These are phyloP conservation scores for Anomalospiza imberbis DNA, from an alignment of 2,797 vertebrate genomes.

Conservation along the genomic window DNA sequence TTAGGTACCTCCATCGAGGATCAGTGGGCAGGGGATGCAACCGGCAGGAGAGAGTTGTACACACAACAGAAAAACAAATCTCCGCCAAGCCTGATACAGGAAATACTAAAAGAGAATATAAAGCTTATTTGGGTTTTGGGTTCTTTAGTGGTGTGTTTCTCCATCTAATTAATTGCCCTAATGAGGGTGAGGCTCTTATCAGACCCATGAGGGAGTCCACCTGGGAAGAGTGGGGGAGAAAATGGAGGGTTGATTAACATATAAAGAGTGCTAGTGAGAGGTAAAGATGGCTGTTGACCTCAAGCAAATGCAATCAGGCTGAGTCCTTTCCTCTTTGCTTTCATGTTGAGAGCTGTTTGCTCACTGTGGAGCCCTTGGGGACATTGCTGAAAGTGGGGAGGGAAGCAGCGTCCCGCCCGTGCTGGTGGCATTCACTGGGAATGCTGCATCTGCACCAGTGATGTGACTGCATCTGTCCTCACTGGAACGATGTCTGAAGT, in stretches of 20 bases:
- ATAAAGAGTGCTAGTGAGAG: neutral
- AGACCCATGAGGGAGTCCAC: neutral
- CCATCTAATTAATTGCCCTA: constrained; percentile 1
- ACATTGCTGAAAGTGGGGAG: neutral
- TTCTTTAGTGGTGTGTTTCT: neutral
- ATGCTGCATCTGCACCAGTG: rapidly evolving
- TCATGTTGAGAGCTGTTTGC: neutral
- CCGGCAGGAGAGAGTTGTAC: neutral
- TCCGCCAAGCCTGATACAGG: neutral
- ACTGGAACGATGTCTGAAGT: neutral
- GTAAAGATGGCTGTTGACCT: constrained; percentile 10
- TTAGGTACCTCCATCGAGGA: neutral
- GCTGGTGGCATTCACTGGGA: neutral
- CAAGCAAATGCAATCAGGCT: constrained; percentile 18
- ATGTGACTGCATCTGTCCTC: neutral
- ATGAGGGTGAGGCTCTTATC: neutral
- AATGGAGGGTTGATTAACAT: neutral
- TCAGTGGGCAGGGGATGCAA: neutral
- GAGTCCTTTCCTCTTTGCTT: constrained; percentile 3
- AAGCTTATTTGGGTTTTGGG: neutral
- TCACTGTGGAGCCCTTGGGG: neutral
- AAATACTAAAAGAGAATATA: neutral
- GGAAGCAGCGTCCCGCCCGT: neutral
- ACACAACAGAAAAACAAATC: neutral
- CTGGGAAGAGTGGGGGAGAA: neutral